Base-by-base conservation (phyloP, 2,797 vertebrate species). In the Mastacembelus armatus region DNA sequence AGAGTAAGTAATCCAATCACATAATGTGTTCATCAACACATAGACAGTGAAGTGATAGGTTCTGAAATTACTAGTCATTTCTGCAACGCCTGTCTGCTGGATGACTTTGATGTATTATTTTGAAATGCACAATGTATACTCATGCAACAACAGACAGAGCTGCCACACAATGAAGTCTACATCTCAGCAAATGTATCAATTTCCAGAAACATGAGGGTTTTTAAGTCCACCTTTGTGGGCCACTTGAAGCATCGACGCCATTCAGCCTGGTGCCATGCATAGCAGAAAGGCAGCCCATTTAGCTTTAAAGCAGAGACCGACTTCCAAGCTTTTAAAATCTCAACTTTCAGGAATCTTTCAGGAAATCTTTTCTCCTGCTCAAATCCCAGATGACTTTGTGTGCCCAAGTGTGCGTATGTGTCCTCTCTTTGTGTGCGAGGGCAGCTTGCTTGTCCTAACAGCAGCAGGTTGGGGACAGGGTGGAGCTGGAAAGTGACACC, bases 331-430 rank as follows among this genome's bases (percentile, higher is more conserved):
- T 94, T 94, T 93, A 93, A 94, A 86, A 93, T 91, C 93, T 95
- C 91, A 85, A 88, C 92, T 95, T 95, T 94, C 93, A 93, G 87
- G 85, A 93, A 93, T 93, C 91, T 92, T 93, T 93, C 91, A 88
- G 84, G 80, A 84, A 92, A 92, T 92, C 92, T 92, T 93, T 94
- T 93, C 88, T 92, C 74, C 82, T 45, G 79, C 65, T 86, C 60
- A 78, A 80, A 78, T 85, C 90, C 86, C 89, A 15, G 43, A 63
- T 77, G 88, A 73, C 72, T 18, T 22, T 75, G 73, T 78, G 83
- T 56, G 79, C 71, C 75, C 70, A 54, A 59, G 72, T 55, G 55
- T 71, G 63, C 75, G 62, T 75, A 77, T 84, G 77, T 83, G 77
- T 81, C 54, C 29, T 67, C 45, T 74, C 73, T 86, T 81, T 92